Conservation (phyloP, 2,888 invertebrate species). For the Apamea monoglypha region DNA sequence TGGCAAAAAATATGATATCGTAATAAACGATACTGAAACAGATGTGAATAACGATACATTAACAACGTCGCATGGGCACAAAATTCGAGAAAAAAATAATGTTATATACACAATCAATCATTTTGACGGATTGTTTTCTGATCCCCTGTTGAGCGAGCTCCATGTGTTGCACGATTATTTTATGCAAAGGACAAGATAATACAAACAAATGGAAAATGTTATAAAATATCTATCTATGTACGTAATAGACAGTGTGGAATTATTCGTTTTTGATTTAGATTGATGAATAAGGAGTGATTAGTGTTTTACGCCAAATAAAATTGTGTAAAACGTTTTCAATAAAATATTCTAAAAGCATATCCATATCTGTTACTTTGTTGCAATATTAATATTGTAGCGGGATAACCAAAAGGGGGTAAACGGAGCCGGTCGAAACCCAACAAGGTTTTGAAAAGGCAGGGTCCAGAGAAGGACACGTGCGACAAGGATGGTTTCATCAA, state of each 20-base stretch:
- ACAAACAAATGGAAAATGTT: background rate
- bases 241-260: background rate
- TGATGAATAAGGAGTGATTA: too few species aligned
- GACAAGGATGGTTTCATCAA: too few species aligned
- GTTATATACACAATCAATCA: conserved; percentile 61
- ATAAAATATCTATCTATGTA: background rate
- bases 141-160: conserved; percentile 15
- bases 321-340: background rate
- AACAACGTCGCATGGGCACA: conserved; percentile 30
- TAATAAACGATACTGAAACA: conserved; percentile 11
- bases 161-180: conserved; percentile 7
- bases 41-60: conserved; percentile 30
- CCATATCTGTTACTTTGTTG: background rate
- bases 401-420: too few species aligned
- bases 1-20: conserved; percentile 1
- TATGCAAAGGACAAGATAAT: conserved; percentile 3
- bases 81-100: conserved; percentile 32
- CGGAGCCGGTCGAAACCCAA: too few species aligned
- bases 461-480: too few species aligned
- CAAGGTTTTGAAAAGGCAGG: too few species aligned
- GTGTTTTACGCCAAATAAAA: background rate
- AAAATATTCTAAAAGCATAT: background rate
- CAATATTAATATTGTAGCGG: background rate
- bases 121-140: conserved; percentile 56
- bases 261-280: background rate